phyloP scores from a whole-genome alignment of 1,140 invertebrate species.

The Dendroctonus ponderosae region DNA sequence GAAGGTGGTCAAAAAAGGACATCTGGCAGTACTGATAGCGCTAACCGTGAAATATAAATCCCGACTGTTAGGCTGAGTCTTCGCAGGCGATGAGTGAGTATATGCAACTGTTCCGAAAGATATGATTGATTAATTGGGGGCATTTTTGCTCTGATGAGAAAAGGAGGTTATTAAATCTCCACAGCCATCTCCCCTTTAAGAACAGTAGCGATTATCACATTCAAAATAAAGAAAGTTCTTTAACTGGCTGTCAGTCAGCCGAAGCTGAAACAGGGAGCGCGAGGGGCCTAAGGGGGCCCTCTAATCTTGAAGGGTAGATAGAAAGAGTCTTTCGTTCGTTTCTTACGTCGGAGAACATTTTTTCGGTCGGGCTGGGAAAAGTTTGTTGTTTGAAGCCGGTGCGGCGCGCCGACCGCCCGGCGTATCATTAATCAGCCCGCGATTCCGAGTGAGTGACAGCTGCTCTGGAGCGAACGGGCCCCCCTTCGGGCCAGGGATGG shows the following conservation, averaged over 20 bases:
- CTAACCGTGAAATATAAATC: conserved; percentile 11
- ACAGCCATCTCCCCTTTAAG: neutral
- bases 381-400: conserved; percentile 64
- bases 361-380: conserved; percentile 59
- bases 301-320: conserved; percentile 52
- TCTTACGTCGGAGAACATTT: conserved; percentile 56
- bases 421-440: conserved; percentile 62
- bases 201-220: conserved; percentile 28
- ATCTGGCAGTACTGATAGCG: conserved; percentile 18
- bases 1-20: conserved; percentile 22
- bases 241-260: conserved; percentile 34
- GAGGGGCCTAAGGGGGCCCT: conserved; percentile 26
- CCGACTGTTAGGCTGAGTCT: neutral
- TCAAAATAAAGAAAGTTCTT: conserved; percentile 36
- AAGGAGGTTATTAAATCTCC: neutral
- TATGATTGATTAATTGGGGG: too few species aligned
- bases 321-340: conserved; percentile 52
- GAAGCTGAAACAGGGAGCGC: conserved; percentile 32
- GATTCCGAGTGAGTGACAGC: conserved; percentile 63
- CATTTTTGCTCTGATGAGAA: too few species aligned
- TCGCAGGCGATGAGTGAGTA: too few species aligned
- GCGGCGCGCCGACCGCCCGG: conserved; percentile 49
- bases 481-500: conserved; percentile 25
- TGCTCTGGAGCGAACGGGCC: conserved; percentile 44
- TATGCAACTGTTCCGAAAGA: too few species aligned